These are phyloP conservation scores for Montipora sp. DNA, from an alignment of 64 coral and sea anemone species.

Conservation along the genomic window DNA sequence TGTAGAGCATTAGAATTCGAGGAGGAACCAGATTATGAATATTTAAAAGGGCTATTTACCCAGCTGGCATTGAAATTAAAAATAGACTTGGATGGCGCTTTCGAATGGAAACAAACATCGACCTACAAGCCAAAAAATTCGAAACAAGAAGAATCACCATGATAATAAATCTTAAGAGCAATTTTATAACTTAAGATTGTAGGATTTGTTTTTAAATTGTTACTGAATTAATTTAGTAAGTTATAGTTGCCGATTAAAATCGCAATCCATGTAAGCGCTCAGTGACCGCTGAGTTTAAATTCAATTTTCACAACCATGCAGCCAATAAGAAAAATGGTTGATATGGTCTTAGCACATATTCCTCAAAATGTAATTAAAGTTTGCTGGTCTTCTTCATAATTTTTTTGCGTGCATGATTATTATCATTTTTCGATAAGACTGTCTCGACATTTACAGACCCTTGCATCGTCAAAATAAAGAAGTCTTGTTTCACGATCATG, in stretches of 20 bases:
- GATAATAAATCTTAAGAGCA: background rate
- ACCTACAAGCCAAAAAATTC: background rate
- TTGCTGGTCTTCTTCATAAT: background rate
- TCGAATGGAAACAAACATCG: conserved; percentile 63
- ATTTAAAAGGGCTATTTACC: conserved; percentile 59
- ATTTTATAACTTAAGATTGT: background rate
- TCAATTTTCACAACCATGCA: background rate
- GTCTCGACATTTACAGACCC: background rate
- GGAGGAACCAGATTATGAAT: conserved; percentile 78
- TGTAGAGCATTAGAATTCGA: conserved; percentile 69
- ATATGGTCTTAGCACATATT: background rate
- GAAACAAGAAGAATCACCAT: background rate
- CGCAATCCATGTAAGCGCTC: too few species aligned
- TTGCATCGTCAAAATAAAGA: too few species aligned
- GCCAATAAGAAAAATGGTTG: background rate
- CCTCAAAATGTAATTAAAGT: background rate
- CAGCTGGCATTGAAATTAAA: conserved; percentile 46
- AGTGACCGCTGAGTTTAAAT: background rate
- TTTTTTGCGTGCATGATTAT: too few species aligned
- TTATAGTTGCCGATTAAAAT: too few species aligned
- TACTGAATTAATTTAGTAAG: too few species aligned
- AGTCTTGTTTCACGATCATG: background rate
- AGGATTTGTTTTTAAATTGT: background rate
- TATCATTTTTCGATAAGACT: background rate
- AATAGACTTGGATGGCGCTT: conserved; percentile 60